Percentiles rank a stretch among this genome's conserved stretches.
Evolutionary conservation across 2,888 invertebrate species (phyloP).

Genomic region (Torymus texanus): DNA sequence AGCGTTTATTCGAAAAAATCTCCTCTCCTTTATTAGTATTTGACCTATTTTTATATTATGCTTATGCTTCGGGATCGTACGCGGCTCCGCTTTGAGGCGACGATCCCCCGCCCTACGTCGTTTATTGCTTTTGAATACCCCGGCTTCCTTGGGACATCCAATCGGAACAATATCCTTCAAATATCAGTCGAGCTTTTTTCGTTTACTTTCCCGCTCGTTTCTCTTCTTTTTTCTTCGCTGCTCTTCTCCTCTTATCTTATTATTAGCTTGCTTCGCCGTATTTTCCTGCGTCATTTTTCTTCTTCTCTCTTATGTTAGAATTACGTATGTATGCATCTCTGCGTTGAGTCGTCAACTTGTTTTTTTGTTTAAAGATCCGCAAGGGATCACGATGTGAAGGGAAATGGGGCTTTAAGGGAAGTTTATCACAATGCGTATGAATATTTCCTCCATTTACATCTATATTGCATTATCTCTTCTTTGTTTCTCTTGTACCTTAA

Average conservation of each 20-base stretch:
- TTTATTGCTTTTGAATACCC: conserved; percentile 75
- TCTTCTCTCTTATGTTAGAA: background rate
- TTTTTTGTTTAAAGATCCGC: conserved; percentile 4
- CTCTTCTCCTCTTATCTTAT: background rate
- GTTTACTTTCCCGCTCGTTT: conserved; percentile 8
- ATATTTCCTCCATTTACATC: conserved; percentile 28
- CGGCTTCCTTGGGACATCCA: conserved; percentile 74
- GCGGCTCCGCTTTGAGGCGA: conserved; percentile 50
- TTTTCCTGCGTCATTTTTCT: background rate
- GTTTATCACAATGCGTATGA: conserved; percentile 32
- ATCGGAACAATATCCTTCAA: conserved; percentile 75
- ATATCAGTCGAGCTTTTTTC: conserved; percentile 69
- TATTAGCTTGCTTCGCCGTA: conserved; percentile 17
- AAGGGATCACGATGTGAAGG: background rate
- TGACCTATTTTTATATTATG: conserved; percentile 34
- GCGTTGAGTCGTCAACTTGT: background rate
- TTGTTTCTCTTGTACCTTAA: background rate
- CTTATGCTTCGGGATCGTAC: conserved; percentile 46
- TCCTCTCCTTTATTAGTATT: conserved; percentile 28
- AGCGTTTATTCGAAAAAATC: conserved; percentile 31
- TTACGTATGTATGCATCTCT: background rate
- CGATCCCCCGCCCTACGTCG: conserved; percentile 69
- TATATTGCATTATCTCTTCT: conserved; percentile 17
- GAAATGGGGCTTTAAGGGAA: conserved; percentile 24
- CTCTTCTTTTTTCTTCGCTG: conserved; percentile 5